Percentiles rank a stretch among this genome's conserved stretches.
These are phyloP conservation scores for Anguilla anguilla DNA, from an alignment of 2,797 vertebrate species.

Conservation along the genomic window DNA sequence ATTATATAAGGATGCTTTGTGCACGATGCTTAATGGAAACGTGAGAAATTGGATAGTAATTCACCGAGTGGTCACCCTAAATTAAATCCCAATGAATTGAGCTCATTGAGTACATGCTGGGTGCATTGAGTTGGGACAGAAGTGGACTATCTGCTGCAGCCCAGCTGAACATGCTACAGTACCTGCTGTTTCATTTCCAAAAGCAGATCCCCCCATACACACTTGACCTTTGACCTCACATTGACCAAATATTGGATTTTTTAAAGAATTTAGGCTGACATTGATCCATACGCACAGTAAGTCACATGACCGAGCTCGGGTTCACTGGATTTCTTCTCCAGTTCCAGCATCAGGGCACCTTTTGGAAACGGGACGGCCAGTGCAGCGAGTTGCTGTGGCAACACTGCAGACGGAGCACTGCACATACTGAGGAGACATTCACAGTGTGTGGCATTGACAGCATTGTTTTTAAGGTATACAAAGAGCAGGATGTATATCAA, in stretches of 20 bases:
- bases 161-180: not conserved
- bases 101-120: not conserved
- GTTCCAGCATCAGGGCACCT: not conserved
- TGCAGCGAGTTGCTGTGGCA: not conserved
- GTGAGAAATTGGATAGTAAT: not conserved
- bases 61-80: not conserved
- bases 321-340: not conserved
- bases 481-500: not conserved
- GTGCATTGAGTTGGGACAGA: not conserved
- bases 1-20: not conserved
- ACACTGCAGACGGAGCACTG: not conserved
- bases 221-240: not conserved
- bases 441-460: not conserved
- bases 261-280: not conserved
- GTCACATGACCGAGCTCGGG: not conserved
- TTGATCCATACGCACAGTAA: not conserved
- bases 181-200: not conserved
- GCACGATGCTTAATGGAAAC: not conserved
- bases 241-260: conserved; percentile 2
- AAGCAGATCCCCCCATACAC: not conserved
- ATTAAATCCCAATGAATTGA: not conserved
- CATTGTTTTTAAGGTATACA: not conserved
- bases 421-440: not conserved
- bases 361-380: not conserved
- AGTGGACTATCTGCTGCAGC: not conserved